These are phyloP conservation scores for Brachionus manjavacas DNA, from an alignment of 1,140 invertebrate species.

Conservation along the genomic window DNA sequence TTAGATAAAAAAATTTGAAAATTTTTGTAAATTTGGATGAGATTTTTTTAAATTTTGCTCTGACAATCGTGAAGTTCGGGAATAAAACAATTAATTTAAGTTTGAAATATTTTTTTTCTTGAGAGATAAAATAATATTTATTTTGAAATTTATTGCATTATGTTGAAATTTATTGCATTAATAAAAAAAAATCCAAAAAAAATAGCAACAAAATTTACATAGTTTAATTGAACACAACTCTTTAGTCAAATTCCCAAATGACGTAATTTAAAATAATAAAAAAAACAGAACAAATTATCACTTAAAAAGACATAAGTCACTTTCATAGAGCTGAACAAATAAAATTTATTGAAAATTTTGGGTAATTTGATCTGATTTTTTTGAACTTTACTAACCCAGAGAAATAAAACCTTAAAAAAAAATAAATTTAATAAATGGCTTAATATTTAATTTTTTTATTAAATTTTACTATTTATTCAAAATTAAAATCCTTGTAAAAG, in stretches of 20 bases:
- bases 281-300: too few species aligned
- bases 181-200: neutral
- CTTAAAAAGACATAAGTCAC: too few species aligned
- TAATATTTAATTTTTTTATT: neutral
- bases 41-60: too few species aligned
- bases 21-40: too few species aligned
- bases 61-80: too few species aligned
- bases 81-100: too few species aligned
- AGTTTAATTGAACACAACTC: neutral
- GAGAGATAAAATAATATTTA: neutral
- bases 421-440: conserved; percentile 11
- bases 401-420: neutral
- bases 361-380: neutral
- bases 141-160: neutral
- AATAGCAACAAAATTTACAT: neutral
- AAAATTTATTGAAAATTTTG: neutral
- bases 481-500: neutral
- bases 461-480: neutral
- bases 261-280: too few species aligned
- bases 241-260: neutral
- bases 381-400: neutral
- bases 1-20: too few species aligned
- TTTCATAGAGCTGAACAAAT: too few species aligned
- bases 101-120: too few species aligned
- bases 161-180: too few species aligned